Evolutionary conservation across 35 echinoderm and acorn worm species (phyloP).

Genomic region (Lytechinus pictus): DNA sequence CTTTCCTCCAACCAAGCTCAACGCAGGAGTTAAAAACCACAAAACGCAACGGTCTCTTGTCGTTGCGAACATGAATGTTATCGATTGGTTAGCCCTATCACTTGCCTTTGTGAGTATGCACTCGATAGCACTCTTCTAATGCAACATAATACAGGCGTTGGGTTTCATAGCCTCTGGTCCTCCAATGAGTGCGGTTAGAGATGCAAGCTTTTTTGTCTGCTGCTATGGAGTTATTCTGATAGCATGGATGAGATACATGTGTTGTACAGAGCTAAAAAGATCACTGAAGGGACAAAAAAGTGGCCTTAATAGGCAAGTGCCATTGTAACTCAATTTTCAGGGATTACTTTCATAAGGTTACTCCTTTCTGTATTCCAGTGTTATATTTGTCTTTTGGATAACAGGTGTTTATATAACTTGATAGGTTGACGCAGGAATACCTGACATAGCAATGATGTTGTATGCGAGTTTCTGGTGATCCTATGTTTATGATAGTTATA

Average conservation of each 20-base stretch:
- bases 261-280: too few species aligned
- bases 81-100: not conserved
- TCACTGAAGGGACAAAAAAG: too few species aligned
- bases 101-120: not conserved
- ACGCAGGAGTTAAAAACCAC: not conserved
- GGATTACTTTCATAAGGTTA: too few species aligned
- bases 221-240: not conserved
- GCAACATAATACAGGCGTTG: constrained; percentile 9
- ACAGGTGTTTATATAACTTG: too few species aligned
- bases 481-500: too few species aligned
- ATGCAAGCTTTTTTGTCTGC: not conserved
- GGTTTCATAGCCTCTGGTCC: not conserved
- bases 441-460: too few species aligned
- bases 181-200: not conserved
- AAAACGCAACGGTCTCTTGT: not conserved
- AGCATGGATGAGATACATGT: not conserved
- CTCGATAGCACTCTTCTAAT: not conserved
- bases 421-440: too few species aligned
- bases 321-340: too few species aligned
- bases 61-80: not conserved
- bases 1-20: not conserved
- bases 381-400: too few species aligned
- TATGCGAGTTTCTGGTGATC: too few species aligned
- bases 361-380: too few species aligned
- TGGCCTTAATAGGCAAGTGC: too few species aligned